A percentile compares a stretch with the other conserved stretches of the same genome.
phyloP scores from a whole-genome alignment of 2,888 invertebrate species.

The Cheilosia scutellata region DNA sequence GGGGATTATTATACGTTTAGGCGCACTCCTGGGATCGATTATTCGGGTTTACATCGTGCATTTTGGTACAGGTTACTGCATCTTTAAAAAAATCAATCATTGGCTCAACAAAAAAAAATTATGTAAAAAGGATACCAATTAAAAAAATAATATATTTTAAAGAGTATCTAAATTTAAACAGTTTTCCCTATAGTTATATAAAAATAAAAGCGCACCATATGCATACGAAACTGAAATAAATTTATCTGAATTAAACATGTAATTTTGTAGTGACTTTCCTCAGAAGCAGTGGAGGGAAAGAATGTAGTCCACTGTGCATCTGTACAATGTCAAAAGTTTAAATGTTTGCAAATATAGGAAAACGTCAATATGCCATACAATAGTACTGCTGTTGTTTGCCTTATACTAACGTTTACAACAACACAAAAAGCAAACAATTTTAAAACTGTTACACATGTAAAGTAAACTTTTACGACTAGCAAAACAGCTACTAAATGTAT shows the following conservation, averaged over 20 bases:
- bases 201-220: not conserved
- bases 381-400: conserved; percentile 12
- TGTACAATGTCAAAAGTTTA: conserved; percentile 37
- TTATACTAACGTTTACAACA: conserved; percentile 3
- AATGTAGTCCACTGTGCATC: conserved; percentile 29
- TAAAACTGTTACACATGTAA: conserved; percentile 57
- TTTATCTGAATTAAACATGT: not conserved
- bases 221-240: not conserved
- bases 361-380: conserved; percentile 41
- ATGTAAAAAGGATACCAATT: no score
- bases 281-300: not conserved
- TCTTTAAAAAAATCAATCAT: no score
- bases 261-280: not conserved
- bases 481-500: conserved; percentile 54
- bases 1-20: no score
- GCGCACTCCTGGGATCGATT: no score
- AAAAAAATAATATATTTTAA: no score
- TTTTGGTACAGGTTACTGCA: no score
- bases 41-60: no score
- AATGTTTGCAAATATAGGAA: conserved; percentile 61
- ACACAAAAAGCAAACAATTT: conserved; percentile 42
- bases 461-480: conserved; percentile 49
- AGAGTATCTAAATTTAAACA: no score
- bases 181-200: no score
- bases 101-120: no score